Percentiles rank a stretch among this genome's conserved stretches.
Evolutionary conservation across 2,888 invertebrate species (phyloP).

Genomic region (Chloroclystis v-ata): DNA sequence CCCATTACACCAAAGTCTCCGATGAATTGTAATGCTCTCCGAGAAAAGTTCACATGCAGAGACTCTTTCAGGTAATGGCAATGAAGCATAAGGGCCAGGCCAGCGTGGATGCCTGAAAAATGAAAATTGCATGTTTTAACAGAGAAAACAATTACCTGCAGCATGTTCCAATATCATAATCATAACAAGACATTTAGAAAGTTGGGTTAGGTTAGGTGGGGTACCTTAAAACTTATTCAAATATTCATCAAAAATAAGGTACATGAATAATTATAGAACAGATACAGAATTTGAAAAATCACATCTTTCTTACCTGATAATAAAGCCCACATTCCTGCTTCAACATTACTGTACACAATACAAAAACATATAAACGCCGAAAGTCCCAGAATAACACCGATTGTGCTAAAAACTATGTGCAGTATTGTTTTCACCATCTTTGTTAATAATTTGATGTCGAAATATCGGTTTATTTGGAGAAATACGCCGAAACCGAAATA

Average conservation of each 20-base stretch:
- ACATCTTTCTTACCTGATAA: constrained; percentile 65
- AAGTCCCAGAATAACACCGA: constrained; percentile 57
- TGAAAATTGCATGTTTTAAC: neutral
- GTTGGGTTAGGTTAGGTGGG: too few relatives aligned
- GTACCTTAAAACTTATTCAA: too few relatives aligned
- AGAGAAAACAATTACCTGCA: too few relatives aligned
- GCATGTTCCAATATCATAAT: too few relatives aligned
- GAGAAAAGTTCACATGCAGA: constrained; percentile 71
- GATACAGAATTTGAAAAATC: too few relatives aligned
- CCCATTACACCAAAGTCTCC: constrained; percentile 70
- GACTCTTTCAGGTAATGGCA: constrained; percentile 64
- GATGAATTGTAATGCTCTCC: constrained; percentile 64
- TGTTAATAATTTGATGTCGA: too few relatives aligned
- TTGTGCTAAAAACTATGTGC: constrained; percentile 58
- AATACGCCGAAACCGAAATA: too few relatives aligned
- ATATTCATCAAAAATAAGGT: too few relatives aligned
- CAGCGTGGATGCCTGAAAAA: constrained; percentile 57
- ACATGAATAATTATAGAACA: too few relatives aligned
- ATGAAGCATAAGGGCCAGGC: constrained; percentile 58
- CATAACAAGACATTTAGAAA: too few relatives aligned
- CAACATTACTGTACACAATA: constrained; percentile 66
- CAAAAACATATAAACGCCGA: constrained; percentile 72
- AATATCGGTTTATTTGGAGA: too few relatives aligned
- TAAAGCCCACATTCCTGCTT: constrained; percentile 71
- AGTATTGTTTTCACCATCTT: constrained; percentile 63